Conservation (phyloP, 2,797 vertebrate species). For the Menidia menidia region DNA sequence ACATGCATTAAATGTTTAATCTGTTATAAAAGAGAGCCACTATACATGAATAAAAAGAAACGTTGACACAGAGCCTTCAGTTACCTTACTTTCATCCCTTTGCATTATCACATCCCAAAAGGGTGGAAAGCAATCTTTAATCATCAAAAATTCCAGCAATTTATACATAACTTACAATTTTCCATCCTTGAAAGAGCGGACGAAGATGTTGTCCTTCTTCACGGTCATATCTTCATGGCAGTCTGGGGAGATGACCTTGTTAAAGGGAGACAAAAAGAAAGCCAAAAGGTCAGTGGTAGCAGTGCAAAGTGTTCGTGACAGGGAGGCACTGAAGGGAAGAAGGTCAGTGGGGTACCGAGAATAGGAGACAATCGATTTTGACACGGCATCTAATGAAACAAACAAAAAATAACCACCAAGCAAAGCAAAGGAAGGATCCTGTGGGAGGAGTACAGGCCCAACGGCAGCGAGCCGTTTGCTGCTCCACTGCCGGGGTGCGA, state of each 20-base stretch:
- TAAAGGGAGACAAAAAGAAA: slow-evolving; percentile 50
- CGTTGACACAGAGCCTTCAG: too few species aligned
- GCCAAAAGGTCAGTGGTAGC: slow-evolving; percentile 40
- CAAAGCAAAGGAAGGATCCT: slow-evolving; percentile 17
- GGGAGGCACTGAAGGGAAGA: background rate
- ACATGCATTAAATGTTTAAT: too few species aligned
- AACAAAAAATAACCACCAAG: slow-evolving; percentile 19
- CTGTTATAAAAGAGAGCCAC: too few species aligned
- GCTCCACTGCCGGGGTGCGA: slow-evolving; percentile 34
- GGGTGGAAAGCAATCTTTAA: background rate
- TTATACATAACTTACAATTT: slow-evolving; percentile 83
- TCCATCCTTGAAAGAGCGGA: slow-evolving; percentile 87
- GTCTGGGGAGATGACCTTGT: slow-evolving; percentile 85
- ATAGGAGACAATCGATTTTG: slow-evolving; percentile 4
- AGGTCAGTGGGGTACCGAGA: slow-evolving; percentile 4
- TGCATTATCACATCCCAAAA: background rate
- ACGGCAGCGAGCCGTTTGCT: slow-evolving; percentile 30
- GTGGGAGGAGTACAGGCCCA: background rate
- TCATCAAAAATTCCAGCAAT: background rate
- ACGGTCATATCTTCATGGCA: slow-evolving; percentile 84
- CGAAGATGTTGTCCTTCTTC: slow-evolving; percentile 86
- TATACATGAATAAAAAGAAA: too few species aligned
- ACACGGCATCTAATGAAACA: slow-evolving; percentile 21
- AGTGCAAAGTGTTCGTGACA: background rate
- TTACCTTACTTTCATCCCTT: too few species aligned